A percentile compares a stretch with the other conserved stretches of the same genome.
Conservation (phyloP, 2,888 invertebrate genomes). For the Mechanitis mazaeus region DNA sequence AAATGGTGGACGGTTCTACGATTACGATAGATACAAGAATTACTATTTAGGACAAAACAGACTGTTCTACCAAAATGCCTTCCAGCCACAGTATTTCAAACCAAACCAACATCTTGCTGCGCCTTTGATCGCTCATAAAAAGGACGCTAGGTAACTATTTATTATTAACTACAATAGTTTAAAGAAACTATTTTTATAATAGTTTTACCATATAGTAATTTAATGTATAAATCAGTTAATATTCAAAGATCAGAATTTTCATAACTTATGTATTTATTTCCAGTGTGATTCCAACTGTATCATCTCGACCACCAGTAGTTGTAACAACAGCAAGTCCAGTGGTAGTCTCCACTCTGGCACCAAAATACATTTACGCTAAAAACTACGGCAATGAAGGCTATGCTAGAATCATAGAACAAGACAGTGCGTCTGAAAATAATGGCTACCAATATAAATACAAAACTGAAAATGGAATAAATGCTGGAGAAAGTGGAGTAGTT, state of each 20-base stretch:
- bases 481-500: slow-evolving; percentile 78
- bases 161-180: too few species aligned
- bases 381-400: slow-evolving; percentile 61
- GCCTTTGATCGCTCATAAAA: slow-evolving; percentile 45
- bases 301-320: slow-evolving; percentile 42
- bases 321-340: slow-evolving; percentile 27
- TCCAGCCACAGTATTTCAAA: slow-evolving; percentile 43
- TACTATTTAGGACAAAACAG: slow-evolving; percentile 35
- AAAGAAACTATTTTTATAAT: too few species aligned
- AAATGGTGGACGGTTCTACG: slow-evolving; percentile 44
- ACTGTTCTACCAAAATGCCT: slow-evolving; percentile 42
- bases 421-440: slow-evolving; percentile 66
- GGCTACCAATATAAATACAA: slow-evolving; percentile 79
- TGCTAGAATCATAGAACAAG: slow-evolving; percentile 74
- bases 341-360: slow-evolving; percentile 21
- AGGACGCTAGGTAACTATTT: slow-evolving; percentile 35
- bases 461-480: slow-evolving; percentile 81
- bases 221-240: too few species aligned
- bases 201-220: too few species aligned
- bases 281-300: slow-evolving; percentile 17
- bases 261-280: too few species aligned
- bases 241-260: too few species aligned
- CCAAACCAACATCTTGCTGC: slow-evolving; percentile 47
- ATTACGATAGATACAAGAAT: slow-evolving; percentile 33
- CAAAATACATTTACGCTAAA: slow-evolving; percentile 31